Base-by-base conservation (phyloP, 2,797 vertebrate species). In the Xerus rutilus region DNA sequence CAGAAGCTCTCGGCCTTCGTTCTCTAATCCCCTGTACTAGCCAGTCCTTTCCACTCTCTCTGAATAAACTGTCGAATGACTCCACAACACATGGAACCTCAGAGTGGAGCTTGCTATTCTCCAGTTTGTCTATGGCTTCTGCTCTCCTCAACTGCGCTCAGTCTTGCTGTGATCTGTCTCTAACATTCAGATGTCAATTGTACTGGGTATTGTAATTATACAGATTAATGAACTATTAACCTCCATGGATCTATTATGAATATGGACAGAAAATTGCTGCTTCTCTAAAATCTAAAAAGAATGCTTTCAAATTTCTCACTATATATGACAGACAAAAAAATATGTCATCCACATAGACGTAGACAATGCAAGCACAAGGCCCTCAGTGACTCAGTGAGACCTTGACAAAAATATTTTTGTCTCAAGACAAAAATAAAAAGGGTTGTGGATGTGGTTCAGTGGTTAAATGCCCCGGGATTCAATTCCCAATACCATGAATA, bases 201-300 rank as follows among this genome's bases (percentile, higher is more conserved):
- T 92, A 64, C 57, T 84, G 43, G 49, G 85, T 86, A 69, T 13
- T 78, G 30, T 49, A 67, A 49, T 65, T 52, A 52, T 12, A n/a
- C 13, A 11, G 14, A 64, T 90, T 84, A 79, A 62, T 67, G 45
- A 88, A 59, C 6, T 28, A 74, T 73, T 83, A 70, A 73, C 35
- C 23, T 47, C 64, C 64, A 74, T 28, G 76, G 76, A 47, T 93
- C 76, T 57, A 69, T 59, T 67, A 87, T 15, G 21, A 69, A 21
- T 57, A 77, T 23, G 9, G 45, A 67, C 54, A 87, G 28, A 57
- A 12, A 81, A 43, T 7, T 49, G 67, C 28, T 67, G 43, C 25
- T 72, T 92, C n/a, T 86, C 62, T 82, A 62, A 90, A 86, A 77
- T 20, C 43, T 70, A 74, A 76, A 62, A 78, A 82, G 30, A 54